Evolutionary conservation across 2,888 invertebrate species (phyloP).

Genomic region (Conchocele bisecta): DNA sequence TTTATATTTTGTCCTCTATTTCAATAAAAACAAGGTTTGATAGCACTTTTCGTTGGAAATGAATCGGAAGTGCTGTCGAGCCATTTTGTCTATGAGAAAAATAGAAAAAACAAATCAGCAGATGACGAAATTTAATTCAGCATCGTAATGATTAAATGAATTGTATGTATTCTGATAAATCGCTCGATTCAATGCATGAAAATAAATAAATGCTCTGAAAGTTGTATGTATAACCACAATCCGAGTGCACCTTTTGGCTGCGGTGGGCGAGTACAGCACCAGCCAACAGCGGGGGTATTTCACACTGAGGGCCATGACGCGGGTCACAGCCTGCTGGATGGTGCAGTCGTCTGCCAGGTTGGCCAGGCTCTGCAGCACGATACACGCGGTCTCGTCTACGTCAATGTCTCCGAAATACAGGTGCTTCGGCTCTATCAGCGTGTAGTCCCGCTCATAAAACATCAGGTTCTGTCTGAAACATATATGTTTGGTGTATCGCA

Average conservation of each 20-base stretch:
- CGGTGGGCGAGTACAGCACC: slow-evolving; percentile 44
- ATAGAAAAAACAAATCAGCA: no score
- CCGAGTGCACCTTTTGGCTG: slow-evolving; percentile 36
- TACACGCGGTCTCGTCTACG: slow-evolving; percentile 64
- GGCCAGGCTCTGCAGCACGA: slow-evolving; percentile 54
- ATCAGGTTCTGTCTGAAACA: slow-evolving; percentile 62
- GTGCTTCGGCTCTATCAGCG: slow-evolving; percentile 12
- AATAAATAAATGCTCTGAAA: not conserved
- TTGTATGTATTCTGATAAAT: no score
- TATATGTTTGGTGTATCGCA: no score
- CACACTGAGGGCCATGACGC: slow-evolving; percentile 57
- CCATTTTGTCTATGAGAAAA: no score
- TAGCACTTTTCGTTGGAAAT: no score
- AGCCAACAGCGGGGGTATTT: slow-evolving; percentile 65
- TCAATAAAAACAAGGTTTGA: no score
- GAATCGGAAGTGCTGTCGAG: no score
- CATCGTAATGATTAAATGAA: no score
- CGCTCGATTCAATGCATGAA: no score
- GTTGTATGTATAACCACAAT: not conserved
- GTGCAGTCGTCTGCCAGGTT: slow-evolving; percentile 52
- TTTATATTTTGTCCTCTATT: no score
- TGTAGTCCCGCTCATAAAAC: slow-evolving; percentile 64
- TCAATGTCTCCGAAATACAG: slow-evolving; percentile 64
- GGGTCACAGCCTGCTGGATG: slow-evolving; percentile 56
- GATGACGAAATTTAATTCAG: no score